Percentiles rank a stretch among this genome's conserved stretches.
Evolutionary conservation across 1,140 invertebrate species (phyloP).

Genomic region (Drosophila triauraria): DNA sequence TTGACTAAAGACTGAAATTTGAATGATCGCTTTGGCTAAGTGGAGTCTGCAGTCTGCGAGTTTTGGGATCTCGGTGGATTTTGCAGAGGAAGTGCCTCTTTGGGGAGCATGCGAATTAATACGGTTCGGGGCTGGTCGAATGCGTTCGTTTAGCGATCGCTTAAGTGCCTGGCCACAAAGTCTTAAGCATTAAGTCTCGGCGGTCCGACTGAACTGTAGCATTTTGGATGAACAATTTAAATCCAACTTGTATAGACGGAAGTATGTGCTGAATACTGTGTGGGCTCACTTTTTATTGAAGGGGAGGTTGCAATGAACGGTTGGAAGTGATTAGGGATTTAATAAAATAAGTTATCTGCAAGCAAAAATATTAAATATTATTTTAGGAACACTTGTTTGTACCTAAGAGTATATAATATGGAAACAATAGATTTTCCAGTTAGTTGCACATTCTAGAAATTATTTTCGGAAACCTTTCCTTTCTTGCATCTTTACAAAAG

Average conservation of each 20-base stretch:
- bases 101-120: constrained; percentile 38
- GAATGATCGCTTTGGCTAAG: constrained; percentile 58
- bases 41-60: constrained; percentile 34
- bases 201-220: neutral
- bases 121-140: constrained; percentile 46
- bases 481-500: constrained; percentile 14
- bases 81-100: constrained; percentile 29
- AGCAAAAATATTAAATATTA: neutral
- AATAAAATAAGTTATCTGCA: neutral
- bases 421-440: neutral
- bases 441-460: neutral
- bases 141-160: constrained; percentile 53
- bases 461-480: constrained; percentile 1
- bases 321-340: neutral
- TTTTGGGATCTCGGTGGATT: constrained; percentile 5
- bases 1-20: constrained; percentile 77
- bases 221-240: constrained; percentile 2
- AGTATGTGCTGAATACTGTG: constrained; percentile 16
- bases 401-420: neutral
- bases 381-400: neutral
- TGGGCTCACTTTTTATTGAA: constrained; percentile 3
- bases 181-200: constrained; percentile 8
- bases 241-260: constrained; percentile 2
- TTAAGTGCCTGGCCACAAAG: constrained; percentile 34
- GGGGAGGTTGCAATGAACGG: neutral